Evolutionary conservation across 2,797 vertebrate species (phyloP).

Genomic region (Rhinophrynus dorsalis): DNA sequence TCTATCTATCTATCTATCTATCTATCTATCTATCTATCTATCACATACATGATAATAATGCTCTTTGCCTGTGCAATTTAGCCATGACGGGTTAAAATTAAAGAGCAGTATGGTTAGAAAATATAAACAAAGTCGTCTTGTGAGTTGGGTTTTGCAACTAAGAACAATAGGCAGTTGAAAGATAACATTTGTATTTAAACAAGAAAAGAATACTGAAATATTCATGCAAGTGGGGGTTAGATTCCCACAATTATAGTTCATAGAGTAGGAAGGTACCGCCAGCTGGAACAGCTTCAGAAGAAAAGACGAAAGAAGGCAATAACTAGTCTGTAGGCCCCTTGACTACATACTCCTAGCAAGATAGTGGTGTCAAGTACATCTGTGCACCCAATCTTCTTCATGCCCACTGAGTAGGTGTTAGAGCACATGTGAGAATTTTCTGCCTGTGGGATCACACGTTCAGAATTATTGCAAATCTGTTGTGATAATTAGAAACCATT

Average conservation of each 20-base stretch:
- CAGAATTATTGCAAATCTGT: slow-evolving; percentile 36
- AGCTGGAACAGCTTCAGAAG: background rate
- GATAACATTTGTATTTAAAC: background rate
- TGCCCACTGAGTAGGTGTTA: slow-evolving; percentile 37
- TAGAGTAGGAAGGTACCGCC: background rate
- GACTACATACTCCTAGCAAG: slow-evolving; percentile 9
- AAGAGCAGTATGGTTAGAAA: too few species aligned
- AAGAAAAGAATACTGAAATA: background rate
- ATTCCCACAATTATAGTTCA: background rate
- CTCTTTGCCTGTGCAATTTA: too few species aligned
- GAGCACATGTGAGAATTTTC: slow-evolving; percentile 28
- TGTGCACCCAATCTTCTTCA: slow-evolving; percentile 23
- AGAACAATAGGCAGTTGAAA: background rate
- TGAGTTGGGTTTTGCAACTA: background rate
- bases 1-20: too few species aligned
- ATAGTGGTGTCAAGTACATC: slow-evolving; percentile 11
- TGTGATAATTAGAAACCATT: slow-evolving; percentile 44
- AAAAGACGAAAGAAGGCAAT: background rate
- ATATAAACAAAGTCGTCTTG: background rate
- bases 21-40: too few species aligned
- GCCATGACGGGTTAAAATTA: too few species aligned
- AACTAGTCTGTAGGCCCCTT: background rate
- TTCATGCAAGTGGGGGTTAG: background rate
- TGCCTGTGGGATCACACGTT: slow-evolving; percentile 35
- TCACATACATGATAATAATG: too few species aligned